Evolutionary conservation across 2,113 vertebrate species (phyloP).

Genomic region (Cebidichthys violaceus): DNA sequence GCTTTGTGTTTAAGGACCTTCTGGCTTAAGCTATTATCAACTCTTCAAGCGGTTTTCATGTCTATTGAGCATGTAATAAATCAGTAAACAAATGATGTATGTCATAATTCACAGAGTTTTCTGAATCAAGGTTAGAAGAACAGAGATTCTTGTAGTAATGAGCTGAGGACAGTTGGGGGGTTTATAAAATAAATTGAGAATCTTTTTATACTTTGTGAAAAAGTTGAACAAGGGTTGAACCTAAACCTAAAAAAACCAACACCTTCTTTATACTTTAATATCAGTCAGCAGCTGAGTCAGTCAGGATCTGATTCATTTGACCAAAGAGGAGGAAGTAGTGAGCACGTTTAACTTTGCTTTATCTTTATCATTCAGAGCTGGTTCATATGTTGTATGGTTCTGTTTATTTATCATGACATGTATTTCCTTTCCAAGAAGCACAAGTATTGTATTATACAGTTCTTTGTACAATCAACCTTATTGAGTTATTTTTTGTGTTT

Average conservation of each 20-base stretch:
- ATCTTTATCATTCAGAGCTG: neutral
- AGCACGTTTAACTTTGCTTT: slow-evolving; percentile 23
- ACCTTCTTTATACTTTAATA: slow-evolving; percentile 10
- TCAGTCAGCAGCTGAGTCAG: slow-evolving; percentile 25
- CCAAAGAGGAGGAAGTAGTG: neutral
- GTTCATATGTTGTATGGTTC: neutral
- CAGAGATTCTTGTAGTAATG: neutral
- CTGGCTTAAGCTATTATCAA: neutral
- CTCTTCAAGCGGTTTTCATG: neutral
- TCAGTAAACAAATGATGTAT: too few relatives aligned
- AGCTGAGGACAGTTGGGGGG: neutral
- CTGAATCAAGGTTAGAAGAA: neutral
- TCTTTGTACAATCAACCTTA: neutral
- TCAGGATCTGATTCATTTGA: slow-evolving; percentile 23
- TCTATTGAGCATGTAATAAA: neutral
- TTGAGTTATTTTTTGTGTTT: neutral
- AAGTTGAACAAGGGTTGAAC: neutral
- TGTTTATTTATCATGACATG: neutral
- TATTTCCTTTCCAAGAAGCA: neutral
- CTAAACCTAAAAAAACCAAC: neutral
- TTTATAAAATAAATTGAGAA: neutral
- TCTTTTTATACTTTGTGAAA: neutral
- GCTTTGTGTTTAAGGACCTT: neutral
- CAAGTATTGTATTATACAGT: neutral
- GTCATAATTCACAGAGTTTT: too few relatives aligned